These are phyloP conservation scores for Paramormyrops hopkinsi DNA, from an alignment of 2,797 vertebrate genomes.

Conservation along the genomic window DNA sequence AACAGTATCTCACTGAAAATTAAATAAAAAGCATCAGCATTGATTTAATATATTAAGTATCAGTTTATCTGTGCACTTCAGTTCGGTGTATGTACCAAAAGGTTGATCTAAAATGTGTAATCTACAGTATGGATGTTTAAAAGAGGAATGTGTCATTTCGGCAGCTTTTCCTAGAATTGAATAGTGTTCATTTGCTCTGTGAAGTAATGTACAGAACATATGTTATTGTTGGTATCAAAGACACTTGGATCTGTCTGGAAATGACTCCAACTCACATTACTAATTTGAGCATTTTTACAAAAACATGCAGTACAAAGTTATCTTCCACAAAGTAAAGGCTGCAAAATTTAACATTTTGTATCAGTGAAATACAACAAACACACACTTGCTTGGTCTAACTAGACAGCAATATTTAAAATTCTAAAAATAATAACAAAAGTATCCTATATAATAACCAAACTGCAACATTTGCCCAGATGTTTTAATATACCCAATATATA, in stretches of 20 bases:
- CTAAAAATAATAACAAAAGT: neutral
- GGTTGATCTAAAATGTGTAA: neutral
- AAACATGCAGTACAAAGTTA: neutral
- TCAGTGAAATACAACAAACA: neutral
- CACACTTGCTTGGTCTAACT: neutral
- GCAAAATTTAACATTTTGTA: neutral
- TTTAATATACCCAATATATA: neutral
- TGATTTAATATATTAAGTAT: neutral
- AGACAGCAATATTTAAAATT: neutral
- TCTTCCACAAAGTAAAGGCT: neutral
- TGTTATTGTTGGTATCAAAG: neutral
- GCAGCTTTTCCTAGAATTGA: neutral
- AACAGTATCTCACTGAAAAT: neutral
- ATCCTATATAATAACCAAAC: neutral
- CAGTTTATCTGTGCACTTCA: neutral
- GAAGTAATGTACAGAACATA: neutral
- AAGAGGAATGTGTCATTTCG: neutral
- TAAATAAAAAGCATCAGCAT: neutral
- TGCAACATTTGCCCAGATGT: neutral
- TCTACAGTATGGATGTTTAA: neutral
- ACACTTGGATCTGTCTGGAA: neutral
- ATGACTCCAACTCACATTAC: neutral
- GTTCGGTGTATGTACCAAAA: neutral
- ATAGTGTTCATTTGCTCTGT: neutral
- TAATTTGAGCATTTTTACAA: neutral